phyloP scores from a whole-genome alignment of 2,797 vertebrate genomes.

The Aratinga solstitialis region DNA sequence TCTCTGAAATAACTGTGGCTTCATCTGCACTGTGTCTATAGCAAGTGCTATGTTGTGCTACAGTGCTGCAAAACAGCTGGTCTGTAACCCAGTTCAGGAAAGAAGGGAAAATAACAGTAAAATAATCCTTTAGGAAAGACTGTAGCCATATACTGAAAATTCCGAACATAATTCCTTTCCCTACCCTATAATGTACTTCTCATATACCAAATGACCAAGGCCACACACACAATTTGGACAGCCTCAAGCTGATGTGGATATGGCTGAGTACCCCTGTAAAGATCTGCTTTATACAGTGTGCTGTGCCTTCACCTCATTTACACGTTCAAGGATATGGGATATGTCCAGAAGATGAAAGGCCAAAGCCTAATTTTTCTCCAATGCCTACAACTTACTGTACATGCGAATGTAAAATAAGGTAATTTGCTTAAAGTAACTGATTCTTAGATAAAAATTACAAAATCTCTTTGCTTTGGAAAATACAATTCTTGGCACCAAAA shows the following conservation, averaged over 20 bases:
- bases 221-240: neutral
- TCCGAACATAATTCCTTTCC: neutral
- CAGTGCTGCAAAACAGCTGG: neutral
- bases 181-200: neutral
- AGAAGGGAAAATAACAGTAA: neutral
- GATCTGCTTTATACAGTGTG: neutral
- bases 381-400: neutral
- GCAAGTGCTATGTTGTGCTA: neutral
- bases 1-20: neutral
- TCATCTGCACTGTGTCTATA: neutral
- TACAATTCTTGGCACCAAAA: accelerated
- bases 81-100: neutral
- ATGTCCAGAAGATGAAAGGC: neutral
- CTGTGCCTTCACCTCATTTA: neutral
- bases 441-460: neutral
- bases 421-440: neutral
- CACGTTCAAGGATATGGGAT: accelerated
- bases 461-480: neutral
- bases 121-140: neutral
- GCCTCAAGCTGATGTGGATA: neutral
- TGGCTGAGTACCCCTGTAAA: neutral
- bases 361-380: neutral
- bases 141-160: neutral
- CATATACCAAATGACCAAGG: neutral
- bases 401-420: neutral